Conservation (phyloP, 1,140 invertebrate genomes). For the Periplaneta americana region DNA sequence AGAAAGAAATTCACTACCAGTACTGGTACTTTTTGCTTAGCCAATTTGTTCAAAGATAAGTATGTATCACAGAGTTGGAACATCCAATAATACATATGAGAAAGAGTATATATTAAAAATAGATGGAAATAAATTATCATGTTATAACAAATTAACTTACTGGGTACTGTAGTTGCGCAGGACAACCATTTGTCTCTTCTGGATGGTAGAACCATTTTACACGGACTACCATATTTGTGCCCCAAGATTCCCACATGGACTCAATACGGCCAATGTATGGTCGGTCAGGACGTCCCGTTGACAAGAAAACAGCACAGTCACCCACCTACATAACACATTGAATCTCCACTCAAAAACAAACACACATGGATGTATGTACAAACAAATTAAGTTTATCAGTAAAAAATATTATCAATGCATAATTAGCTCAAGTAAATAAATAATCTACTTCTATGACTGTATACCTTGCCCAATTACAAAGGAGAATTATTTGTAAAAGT, state of each 20-base stretch:
- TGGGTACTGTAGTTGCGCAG: conserved; percentile 58
- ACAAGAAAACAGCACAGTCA: conserved; percentile 87
- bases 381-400: neutral
- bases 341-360: neutral
- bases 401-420: neutral
- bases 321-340: conserved; percentile 50
- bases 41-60: too few relatives aligned
- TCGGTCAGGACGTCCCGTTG: conserved; percentile 78
- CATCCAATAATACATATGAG: too few relatives aligned
- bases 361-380: neutral
- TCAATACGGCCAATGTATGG: conserved; percentile 89
- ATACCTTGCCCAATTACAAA: too few relatives aligned
- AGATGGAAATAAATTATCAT: too few relatives aligned
- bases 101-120: too few relatives aligned
- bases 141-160: conserved; percentile 49
- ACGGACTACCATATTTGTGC: conserved; percentile 81
- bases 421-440: neutral
- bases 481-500: too few relatives aligned
- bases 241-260: conserved; percentile 84
- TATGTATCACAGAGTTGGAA: too few relatives aligned
- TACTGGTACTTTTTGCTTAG: too few relatives aligned
- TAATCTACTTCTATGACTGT: neutral
- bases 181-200: conserved; percentile 78
- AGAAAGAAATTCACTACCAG: too few relatives aligned
- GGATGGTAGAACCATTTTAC: conserved; percentile 95